These are phyloP conservation scores for Cygnus atratus DNA, from an alignment of 2,113 vertebrate genomes.

Conservation along the genomic window DNA sequence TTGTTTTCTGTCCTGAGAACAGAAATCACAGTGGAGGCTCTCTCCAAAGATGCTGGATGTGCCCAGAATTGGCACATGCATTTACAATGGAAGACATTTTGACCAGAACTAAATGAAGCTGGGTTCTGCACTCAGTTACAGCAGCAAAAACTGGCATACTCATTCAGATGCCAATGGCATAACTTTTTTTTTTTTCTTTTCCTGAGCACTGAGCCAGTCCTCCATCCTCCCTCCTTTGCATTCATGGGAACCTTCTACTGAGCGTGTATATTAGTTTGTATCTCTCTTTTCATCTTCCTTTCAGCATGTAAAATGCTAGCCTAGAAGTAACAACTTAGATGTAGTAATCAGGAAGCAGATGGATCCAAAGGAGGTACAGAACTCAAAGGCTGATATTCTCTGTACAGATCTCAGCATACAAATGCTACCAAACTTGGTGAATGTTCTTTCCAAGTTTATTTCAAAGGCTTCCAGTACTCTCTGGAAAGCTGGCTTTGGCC, in stretches of 20 bases:
- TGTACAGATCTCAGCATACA: background rate
- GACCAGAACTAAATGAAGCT: background rate
- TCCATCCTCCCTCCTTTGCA: background rate
- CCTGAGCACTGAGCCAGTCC: background rate
- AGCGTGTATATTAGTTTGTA: background rate
- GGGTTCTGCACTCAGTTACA: background rate
- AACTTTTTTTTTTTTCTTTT: background rate
- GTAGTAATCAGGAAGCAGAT: background rate
- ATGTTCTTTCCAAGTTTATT: conserved; percentile 11
- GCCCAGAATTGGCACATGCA: background rate
- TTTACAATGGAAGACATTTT: background rate
- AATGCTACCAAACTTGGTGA: background rate
- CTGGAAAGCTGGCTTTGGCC: background rate
- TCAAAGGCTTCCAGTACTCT: background rate
- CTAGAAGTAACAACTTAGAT: background rate
- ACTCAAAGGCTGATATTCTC: background rate
- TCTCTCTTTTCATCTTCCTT: conserved; percentile 35
- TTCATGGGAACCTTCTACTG: background rate
- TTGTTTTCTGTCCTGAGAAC: background rate
- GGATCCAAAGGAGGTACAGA: background rate
- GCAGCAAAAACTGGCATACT: background rate
- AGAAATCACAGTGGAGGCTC: background rate
- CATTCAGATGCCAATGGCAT: background rate
- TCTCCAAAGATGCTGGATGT: background rate
- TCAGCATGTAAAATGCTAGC: conserved; percentile 4